Evolutionary conservation across 2,888 invertebrate genomes (phyloP), one percentile per base, ranked within the genome.

Genomic region (Ferrisia virgata): DNA sequence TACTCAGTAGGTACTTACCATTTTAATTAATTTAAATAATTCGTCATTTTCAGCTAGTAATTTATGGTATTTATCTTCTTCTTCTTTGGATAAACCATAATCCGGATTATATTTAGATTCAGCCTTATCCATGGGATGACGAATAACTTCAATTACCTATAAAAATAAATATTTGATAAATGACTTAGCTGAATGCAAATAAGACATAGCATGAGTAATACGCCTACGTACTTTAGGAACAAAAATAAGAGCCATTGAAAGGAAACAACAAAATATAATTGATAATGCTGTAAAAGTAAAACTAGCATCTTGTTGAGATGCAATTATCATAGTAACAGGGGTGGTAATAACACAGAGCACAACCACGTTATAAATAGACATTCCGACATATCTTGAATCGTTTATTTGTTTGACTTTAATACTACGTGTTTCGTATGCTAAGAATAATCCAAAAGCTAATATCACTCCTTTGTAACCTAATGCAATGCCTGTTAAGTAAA

Each of bases 351-450:
- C 91, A 89, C 98, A 98, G 83, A 99, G 91, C 58, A 99, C 97
- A 86, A 98, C 98, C 87, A 99, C 98, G 89, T 99, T 99, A 91
- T 99, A 99, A 88, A 99, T 99, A 88, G 98, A 96, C 96, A 99
- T 97, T 86, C 98, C 98, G 33, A 99, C 98, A 89, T 98, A 97
- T 87, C 98, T 93, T 0, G 98, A 97, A 90, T 99, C 99, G 90
- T 99, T 99, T 88, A 99, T 96, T 90, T 97, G 96, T 86, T 95
- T 94, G 85, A 99, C 94, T 91, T 99, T 99, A 86, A 99, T 94
- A 86, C 97, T 98, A 84, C 99, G 92, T 0, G 98, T 99, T 90
- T 99, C 99, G 89, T 99, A 99, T 2, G 99, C 97, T 87, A 99
- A 91, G 89, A 99, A 99, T 84, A 99, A 91, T 1, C 99, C 99